Percentiles rank a stretch among this genome's conserved stretches.
Conservation (phyloP, 1,140 invertebrate species). For the Rhyzopertha dominica region DNA sequence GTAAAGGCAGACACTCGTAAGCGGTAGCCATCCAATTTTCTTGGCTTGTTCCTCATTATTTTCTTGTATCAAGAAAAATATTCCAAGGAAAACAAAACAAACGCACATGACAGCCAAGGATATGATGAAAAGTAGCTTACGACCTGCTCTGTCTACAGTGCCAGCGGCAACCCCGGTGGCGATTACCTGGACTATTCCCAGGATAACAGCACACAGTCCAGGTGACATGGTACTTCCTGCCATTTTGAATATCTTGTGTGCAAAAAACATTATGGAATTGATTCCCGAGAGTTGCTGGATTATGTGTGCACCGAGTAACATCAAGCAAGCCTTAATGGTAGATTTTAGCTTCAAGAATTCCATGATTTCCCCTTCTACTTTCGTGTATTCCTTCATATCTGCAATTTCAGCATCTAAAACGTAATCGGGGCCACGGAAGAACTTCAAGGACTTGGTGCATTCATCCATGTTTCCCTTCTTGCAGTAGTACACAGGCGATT, state of each 20-base stretch:
- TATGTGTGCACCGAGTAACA: slow-evolving; percentile 59
- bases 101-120: slow-evolving; percentile 59
- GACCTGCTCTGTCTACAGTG: slow-evolving; percentile 60
- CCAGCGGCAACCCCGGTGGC: slow-evolving; percentile 56
- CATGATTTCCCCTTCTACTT: slow-evolving; percentile 36
- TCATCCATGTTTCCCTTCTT: slow-evolving; percentile 53
- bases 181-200: slow-evolving; percentile 66
- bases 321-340: slow-evolving; percentile 50
- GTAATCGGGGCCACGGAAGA: slow-evolving; percentile 61
- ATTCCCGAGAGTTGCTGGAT: slow-evolving; percentile 62
- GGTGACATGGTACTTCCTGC: slow-evolving; percentile 47
- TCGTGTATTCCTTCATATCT: slow-evolving; percentile 44
- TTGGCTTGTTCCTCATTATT: slow-evolving; percentile 45
- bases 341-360: slow-evolving; percentile 45
- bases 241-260: slow-evolving; percentile 45
- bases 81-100: slow-evolving; percentile 59
- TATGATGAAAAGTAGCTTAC: slow-evolving; percentile 61
- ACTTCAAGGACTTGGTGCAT: slow-evolving; percentile 58
- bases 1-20: slow-evolving; percentile 17
- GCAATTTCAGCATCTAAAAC: slow-evolving; percentile 53
- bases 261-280: slow-evolving; percentile 56
- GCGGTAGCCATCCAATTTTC: slow-evolving; percentile 31
- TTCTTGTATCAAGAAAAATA: slow-evolving; percentile 59
- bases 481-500: slow-evolving; percentile 53
- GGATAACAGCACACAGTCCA: slow-evolving; percentile 57